These are phyloP conservation scores for Corydoras sp. DNA, from an alignment of 2,113 vertebrate species.

Conservation along the genomic window DNA sequence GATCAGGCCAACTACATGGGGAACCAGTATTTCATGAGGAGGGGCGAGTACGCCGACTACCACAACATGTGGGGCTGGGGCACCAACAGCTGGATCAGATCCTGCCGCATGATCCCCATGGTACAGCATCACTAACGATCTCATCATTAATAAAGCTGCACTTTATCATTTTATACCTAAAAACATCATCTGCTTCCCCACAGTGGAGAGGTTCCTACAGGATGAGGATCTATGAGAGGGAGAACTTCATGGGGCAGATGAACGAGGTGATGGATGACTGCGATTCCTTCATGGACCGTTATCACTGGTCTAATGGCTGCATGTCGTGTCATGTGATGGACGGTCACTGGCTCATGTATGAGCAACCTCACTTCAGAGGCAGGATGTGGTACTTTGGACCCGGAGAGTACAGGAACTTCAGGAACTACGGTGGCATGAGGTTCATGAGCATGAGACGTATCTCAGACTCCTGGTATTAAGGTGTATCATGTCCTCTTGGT, in stretches of 20 bases:
- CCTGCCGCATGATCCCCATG: no score
- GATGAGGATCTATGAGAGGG: no score
- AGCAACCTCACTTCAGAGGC: constrained; percentile 48
- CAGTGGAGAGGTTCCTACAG: no score
- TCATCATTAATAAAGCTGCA: no score
- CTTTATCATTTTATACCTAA: no score
- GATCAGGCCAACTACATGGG: constrained; percentile 48
- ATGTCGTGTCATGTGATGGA: constrained; percentile 52
- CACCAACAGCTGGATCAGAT: no score
- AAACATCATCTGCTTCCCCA: no score
- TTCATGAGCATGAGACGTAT: constrained; percentile 18
- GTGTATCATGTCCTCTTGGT: no score
- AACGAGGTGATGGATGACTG: no score
- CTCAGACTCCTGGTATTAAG: not conserved
- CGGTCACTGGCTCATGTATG: constrained; percentile 54
- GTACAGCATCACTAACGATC: no score
- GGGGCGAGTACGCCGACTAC: constrained; percentile 48
- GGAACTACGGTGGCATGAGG: not conserved
- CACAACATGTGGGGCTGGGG: not conserved
- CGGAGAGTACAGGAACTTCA: constrained; percentile 47
- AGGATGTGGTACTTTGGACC: constrained; percentile 46
- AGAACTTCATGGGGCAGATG: no score
- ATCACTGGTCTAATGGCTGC: constrained; percentile 26
- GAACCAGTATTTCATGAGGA: constrained; percentile 42
- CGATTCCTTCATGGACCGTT: no score